Evolutionary conservation across 2,797 vertebrate species (phyloP), one percentile per base, ranked within the genome.

Genomic region (Falco cherrug): DNA sequence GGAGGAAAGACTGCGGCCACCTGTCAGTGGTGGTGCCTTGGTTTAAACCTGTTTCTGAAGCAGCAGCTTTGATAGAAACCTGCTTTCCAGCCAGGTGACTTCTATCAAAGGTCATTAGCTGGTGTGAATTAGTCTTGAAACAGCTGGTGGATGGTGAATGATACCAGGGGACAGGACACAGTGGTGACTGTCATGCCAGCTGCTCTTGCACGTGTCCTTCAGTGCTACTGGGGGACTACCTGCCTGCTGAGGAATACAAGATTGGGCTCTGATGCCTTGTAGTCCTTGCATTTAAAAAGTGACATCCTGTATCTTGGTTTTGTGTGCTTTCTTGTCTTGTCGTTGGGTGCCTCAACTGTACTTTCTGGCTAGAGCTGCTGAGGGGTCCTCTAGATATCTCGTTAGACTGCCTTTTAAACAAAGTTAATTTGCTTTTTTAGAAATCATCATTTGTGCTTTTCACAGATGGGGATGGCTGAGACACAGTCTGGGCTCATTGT

Each of bases 141-240:
- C 90, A 96, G 90, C 95, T 89, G 95, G 90, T 89, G 80, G 77
- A 65, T 78, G 90, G 80, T 90, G 90, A 96, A 50, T 81, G 92
- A 94, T 77, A 68, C 57, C 59, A n/a, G 60, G 84, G 87, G 89
- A 85, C 63, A 67, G 93, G 73, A 68, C 69, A 53, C 57, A 43
- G 81, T 50, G 67, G 90, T 74, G 83, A 37, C 77, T 89, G 84
- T 92, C 92, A 92, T 0, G 0, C 64, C 56, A 43, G 74, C 93
- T 96, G 92, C 89, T 96, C 54, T 76, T 63, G 43, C 77, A 61
- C n/a, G 2, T 70, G 70, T 87, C 83, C 71, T 86, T 82, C 4
- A 6, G 88, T 5, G 2, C 71, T 95, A 45, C 71, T 73, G 68
- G 68, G 73, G 69, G 85, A 2, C 6, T 1, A 50, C 76, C 80